These are phyloP conservation scores for Rhagonycha fulva DNA, from an alignment of 2,888 invertebrate genomes.

Conservation along the genomic window DNA sequence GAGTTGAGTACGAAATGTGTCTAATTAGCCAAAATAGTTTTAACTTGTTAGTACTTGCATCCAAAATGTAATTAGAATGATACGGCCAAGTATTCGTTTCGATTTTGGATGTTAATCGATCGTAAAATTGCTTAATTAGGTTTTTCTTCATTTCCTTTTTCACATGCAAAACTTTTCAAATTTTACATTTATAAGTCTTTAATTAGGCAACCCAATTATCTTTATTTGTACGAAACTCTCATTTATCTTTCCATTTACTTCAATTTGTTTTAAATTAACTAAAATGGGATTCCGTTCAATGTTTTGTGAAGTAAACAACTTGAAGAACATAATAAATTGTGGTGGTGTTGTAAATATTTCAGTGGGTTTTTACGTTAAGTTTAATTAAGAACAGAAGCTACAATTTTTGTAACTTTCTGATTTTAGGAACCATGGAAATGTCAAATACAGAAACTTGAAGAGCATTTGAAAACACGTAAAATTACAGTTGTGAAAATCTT, in stretches of 20 bases:
- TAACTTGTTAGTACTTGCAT: neutral
- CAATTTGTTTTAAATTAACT: neutral
- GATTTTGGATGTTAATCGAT: neutral
- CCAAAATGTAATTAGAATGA: neutral
- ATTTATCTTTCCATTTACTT: neutral
- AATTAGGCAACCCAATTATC: neutral
- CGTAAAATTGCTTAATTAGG: neutral
- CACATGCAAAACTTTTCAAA: neutral
- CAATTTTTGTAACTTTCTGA: neutral
- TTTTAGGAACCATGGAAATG: neutral
- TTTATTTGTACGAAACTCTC: neutral
- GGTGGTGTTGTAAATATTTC: neutral
- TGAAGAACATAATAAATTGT: neutral
- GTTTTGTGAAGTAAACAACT: neutral
- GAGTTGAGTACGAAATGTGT: neutral
- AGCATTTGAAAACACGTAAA: too few species aligned
- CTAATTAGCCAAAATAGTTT: neutral
- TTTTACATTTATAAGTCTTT: neutral
- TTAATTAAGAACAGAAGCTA: neutral
- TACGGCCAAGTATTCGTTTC: neutral
- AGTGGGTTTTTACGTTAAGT: neutral
- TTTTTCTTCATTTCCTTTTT: neutral
- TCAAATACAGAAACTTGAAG: neutral
- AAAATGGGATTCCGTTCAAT: neutral
- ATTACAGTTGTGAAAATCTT: neutral